Base-by-base conservation (phyloP, 2,888 invertebrate species). In the Cylindroiulus punctatus region DNA sequence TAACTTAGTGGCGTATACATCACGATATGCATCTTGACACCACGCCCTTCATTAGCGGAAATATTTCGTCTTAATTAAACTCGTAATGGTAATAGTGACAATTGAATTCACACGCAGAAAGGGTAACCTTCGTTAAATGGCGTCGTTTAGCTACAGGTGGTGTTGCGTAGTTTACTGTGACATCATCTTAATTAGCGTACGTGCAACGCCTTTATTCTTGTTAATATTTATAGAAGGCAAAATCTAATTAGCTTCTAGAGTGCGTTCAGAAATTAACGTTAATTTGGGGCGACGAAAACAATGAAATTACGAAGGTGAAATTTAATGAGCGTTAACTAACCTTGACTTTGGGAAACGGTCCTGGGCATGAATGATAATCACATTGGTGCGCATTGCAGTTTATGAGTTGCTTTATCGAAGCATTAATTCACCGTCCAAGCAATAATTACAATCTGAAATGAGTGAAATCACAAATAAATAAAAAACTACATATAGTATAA, bases 251-350 rank as follows among this genome's bases (percentile, higher is more conserved):
- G 65, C 12, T 8, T 4, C 22, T 2, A 26, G 65, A 44, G 44
- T 12, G 44, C 44, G 8, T 44, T 44, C 44, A 14, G 1, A 65
- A 65, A 65, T 65, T 65, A n/a, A 65, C 65, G 65, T 65, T 65
- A 65, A 65, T 65, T 65, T 10, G 22, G 65, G 65, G 65, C 65
- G 65, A 65, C 1, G 22, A 65, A 65, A 65, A 65, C 65, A 65
- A 65, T 65, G 65, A 82, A 40, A 36, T 82, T 36, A 40, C 36
- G 82, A 82, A 82, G 82, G 82, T 82, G 42, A 82, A 36, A 82
- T 82, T 82, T 82, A 82, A 82, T 82, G 82, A 82, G 36, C 42
- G 82, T 40, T 82, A 65, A 82, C 82, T 82, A 82, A 82, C 82
- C 82, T 82, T 82, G 82, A 82, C 36, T 82, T 82, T 42, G 36